Conservation (phyloP, 2,797 vertebrate species). For the Podargus strigoides region DNA sequence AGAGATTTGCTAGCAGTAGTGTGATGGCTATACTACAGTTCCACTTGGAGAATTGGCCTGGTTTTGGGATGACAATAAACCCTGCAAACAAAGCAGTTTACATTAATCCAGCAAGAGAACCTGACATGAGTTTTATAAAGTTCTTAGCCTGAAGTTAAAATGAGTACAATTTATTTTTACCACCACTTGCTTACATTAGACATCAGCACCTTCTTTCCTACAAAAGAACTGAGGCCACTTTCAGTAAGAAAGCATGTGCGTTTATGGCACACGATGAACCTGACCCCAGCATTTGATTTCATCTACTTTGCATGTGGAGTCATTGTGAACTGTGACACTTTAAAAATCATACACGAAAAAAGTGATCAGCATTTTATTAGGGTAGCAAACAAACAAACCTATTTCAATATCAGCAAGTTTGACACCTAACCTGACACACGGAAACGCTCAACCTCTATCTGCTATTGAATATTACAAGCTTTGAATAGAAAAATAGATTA, state of each 20-base stretch:
- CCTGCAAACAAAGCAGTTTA: conserved; percentile 89
- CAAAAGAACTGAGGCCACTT: background rate
- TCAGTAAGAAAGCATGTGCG: fast-evolving
- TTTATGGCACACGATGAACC: background rate
- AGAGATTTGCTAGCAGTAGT: conserved; percentile 85
- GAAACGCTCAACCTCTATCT: fast-evolving
- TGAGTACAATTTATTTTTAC: conserved; percentile 1
- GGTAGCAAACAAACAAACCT: background rate
- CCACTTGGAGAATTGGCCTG: conserved; percentile 97
- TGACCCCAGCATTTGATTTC: background rate
- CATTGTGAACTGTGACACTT: background rate
- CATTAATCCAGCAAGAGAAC: conserved; percentile 75
- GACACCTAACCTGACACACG: background rate
- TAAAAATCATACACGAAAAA: background rate
- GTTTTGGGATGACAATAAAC: conserved; percentile 92
- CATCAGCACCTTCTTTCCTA: background rate
- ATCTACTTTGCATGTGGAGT: background rate
- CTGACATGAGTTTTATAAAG: conserved; percentile 24
- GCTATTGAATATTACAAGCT: background rate
- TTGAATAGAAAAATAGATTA: background rate
- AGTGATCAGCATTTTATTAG: background rate
- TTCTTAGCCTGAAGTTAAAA: conserved; percentile 37
- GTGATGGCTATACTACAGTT: conserved; percentile 92
- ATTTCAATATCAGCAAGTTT: background rate
- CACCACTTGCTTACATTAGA: background rate